Conservation (phyloP, 30 jellyfish, hydroid and myxozoan species). For the Mastigias papua region DNA sequence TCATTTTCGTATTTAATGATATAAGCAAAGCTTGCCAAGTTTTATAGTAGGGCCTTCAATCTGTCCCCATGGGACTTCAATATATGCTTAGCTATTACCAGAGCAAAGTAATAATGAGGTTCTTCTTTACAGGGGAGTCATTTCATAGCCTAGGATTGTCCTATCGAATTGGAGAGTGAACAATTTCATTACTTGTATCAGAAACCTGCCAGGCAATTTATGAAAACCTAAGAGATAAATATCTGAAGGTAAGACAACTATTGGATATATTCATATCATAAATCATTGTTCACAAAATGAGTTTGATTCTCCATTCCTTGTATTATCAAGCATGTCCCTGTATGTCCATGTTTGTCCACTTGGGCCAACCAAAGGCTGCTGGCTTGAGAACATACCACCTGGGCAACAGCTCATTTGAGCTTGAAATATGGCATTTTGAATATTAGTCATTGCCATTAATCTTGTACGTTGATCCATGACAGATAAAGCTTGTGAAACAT, state of each 20-base stretch:
- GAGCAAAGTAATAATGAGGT: neutral
- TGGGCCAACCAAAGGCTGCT: neutral
- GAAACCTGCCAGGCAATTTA: slow-evolving; percentile 44
- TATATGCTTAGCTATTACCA: neutral
- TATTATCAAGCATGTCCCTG: slow-evolving; percentile 13
- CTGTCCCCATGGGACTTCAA: neutral
- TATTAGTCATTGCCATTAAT: neutral
- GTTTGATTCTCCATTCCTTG: neutral
- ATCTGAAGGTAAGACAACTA: slow-evolving; percentile 11
- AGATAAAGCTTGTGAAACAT: slow-evolving; percentile 20
- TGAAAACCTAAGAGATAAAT: slow-evolving; percentile 4
- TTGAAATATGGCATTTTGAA: neutral
- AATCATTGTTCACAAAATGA: neutral
- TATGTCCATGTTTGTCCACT: neutral
- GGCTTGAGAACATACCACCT: neutral
- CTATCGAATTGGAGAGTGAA: slow-evolving; percentile 46
- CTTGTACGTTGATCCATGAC: slow-evolving; percentile 17
- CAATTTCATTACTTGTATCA: slow-evolving; percentile 6
- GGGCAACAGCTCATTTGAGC: slow-evolving; percentile 17
- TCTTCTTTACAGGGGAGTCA: slow-evolving; percentile 22
- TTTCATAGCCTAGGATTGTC: slow-evolving; percentile 17
- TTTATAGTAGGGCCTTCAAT: neutral
- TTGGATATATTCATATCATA: neutral
- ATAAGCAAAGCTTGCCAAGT: neutral
- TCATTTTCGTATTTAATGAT: neutral